Conservation (phyloP, 2,888 invertebrate genomes). For the Linyphia triangularis region DNA sequence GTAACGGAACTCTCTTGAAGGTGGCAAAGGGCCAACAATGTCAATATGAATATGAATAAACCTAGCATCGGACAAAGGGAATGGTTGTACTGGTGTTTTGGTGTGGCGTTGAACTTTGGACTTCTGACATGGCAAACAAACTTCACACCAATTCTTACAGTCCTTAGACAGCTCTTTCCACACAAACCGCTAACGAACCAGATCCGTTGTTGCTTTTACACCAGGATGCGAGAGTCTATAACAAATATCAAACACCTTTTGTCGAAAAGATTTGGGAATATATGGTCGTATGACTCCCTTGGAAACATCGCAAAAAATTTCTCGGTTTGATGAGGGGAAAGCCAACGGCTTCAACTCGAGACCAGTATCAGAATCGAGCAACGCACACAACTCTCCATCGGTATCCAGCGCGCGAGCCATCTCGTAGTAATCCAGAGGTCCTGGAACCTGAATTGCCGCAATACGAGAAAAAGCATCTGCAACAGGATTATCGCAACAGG, state of each 20-base stretch:
- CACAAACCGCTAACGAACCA: not conserved
- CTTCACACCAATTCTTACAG: not conserved
- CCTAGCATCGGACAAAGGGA: not conserved
- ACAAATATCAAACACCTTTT: not conserved
- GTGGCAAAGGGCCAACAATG: not conserved
- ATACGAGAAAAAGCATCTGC: too few species aligned
- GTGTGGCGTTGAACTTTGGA: not conserved
- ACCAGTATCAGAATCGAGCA: not conserved
- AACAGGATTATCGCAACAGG: too few species aligned
- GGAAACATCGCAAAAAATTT: not conserved
- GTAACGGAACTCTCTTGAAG: not conserved
- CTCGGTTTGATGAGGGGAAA: not conserved
- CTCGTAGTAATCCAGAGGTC: too few species aligned
- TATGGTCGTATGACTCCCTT: not conserved
- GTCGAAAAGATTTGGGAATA: not conserved
- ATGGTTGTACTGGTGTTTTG: not conserved
- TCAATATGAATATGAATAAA: not conserved
- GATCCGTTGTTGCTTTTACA: not conserved
- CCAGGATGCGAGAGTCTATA: not conserved
- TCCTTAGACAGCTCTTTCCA: not conserved
- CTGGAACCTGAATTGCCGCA: too few species aligned
- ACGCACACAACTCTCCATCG: not conserved
- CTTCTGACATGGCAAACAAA: not conserved
- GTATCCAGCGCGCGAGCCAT: too few species aligned
- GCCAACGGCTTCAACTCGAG: not conserved